A percentile compares a stretch with the other conserved stretches of the same genome.
These are phyloP conservation scores for Andrena fulva DNA, from an alignment of 2,888 invertebrate species.

Conservation along the genomic window DNA sequence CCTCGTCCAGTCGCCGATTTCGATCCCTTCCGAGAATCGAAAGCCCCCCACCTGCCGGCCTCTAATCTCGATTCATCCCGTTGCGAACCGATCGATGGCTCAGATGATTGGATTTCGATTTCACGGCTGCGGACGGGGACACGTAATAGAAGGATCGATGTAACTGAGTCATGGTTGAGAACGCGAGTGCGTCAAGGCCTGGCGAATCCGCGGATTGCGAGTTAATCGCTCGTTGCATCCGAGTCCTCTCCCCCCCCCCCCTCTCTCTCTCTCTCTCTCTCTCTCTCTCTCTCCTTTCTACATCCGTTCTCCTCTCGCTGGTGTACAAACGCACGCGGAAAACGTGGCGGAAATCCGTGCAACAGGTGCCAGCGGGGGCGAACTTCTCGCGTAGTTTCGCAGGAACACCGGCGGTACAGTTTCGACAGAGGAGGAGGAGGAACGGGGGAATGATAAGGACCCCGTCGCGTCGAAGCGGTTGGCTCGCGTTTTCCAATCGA, in stretches of 20 bases:
- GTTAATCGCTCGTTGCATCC: slow-evolving; percentile 30
- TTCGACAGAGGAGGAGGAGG: slow-evolving; percentile 17
- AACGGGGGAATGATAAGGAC: slow-evolving; percentile 22
- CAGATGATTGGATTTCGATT: slow-evolving; percentile 8
- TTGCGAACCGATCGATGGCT: too few relatives aligned
- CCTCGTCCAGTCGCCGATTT: slow-evolving; percentile 17
- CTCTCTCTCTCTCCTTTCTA: background rate
- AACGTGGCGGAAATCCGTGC: slow-evolving; percentile 83
- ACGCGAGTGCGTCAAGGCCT: slow-evolving; percentile 27
- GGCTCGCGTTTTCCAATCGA: slow-evolving; percentile 37
- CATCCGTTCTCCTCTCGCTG: background rate
- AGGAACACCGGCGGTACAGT: slow-evolving; percentile 43
- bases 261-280: background rate
- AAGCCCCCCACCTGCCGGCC: too few relatives aligned
- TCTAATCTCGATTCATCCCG: background rate
- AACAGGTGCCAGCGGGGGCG: slow-evolving; percentile 81
- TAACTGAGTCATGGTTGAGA: slow-evolving; percentile 14
- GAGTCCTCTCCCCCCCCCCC: background rate
- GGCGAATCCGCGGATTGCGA: slow-evolving; percentile 18
- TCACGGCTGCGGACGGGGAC: background rate
- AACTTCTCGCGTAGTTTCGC: slow-evolving; percentile 73
- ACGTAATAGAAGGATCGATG: slow-evolving; percentile 5
- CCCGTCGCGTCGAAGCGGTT: background rate
- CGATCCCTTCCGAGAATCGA: background rate
- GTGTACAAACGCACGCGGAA: slow-evolving; percentile 62